Percentiles rank a stretch among this genome's conserved stretches.
Conservation (phyloP, 2,888 invertebrate species). For the Halocaridina rubra region DNA sequence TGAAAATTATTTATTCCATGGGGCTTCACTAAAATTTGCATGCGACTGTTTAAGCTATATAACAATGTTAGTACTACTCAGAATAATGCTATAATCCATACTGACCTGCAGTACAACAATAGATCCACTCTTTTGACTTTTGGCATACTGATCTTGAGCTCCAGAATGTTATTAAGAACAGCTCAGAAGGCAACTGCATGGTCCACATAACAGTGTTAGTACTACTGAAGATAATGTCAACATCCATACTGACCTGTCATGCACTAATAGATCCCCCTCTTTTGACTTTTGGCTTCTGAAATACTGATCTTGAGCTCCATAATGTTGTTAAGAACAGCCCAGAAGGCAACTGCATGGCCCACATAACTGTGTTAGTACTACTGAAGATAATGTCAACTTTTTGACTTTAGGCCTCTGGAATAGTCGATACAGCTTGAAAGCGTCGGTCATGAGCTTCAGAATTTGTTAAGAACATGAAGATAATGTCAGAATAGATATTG, state of each 20-base stretch:
- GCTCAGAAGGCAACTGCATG: too few species aligned
- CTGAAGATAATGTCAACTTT: slow-evolving; percentile 81
- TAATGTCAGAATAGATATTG: slow-evolving; percentile 63
- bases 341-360: slow-evolving; percentile 80
- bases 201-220: too few species aligned
- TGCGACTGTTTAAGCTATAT: too few species aligned
- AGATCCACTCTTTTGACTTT: slow-evolving; percentile 76
- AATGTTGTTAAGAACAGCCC: slow-evolving; percentile 80
- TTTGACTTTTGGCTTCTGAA: slow-evolving; percentile 77
- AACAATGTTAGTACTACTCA: too few species aligned
- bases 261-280: slow-evolving; percentile 80
- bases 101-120: slow-evolving; percentile 83
- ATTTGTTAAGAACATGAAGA: too few species aligned
- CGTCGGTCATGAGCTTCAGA: too few species aligned
- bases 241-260: slow-evolving; percentile 78
- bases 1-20: too few species aligned
- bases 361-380: slow-evolving; percentile 82
- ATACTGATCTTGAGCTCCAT: slow-evolving; percentile 78
- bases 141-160: slow-evolving; percentile 79
- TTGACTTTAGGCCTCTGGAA: too few species aligned
- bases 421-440: too few species aligned
- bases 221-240: too few species aligned
- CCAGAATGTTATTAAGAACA: slow-evolving; percentile 79
- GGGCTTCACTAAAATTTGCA: too few species aligned
- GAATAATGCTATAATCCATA: too few species aligned